Evolutionary conservation across 2,797 vertebrate species (phyloP), one percentile per base, ranked within the genome.

Genomic region (Halcyon smyrnensis): DNA sequence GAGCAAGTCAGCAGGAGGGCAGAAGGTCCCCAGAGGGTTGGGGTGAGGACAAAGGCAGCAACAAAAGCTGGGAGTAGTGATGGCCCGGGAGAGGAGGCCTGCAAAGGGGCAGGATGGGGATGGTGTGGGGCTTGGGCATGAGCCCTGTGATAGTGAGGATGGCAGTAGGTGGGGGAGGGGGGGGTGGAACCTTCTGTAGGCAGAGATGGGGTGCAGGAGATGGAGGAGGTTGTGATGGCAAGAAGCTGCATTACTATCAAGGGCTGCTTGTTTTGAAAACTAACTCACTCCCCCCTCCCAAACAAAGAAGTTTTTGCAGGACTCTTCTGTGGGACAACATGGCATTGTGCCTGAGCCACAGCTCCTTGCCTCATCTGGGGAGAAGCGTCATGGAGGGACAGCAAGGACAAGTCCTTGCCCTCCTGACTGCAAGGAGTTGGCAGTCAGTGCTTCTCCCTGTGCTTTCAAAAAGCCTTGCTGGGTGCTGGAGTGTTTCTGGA

Each of bases 131-230:
- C 19, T 94, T 7, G 0, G 45, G 50, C 14, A 41, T 1, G 13
- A 87, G 45, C n/a, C 11, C 1, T 8, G 41, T 62, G 20, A 23
- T 32, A 50, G 32, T 0, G 6, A 82, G 57, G 75, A 15, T n/a
- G 50, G 30, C 16, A 37, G 21, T 2, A 15, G 11, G 15, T 5
- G 8, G 0, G 9, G 0, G 15, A 0, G 12, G 1, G 6, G 7
- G 34, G 34, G 34, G 34, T 36, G 5, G 41, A 59, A 41, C 6
- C 14, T 34, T 15, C 8, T 18, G 7, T 32, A 24, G 65, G 21
- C 8, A 24, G 50, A 45, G 23, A 17, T 27, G 60, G 24, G 16
- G 5, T 21, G 15, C 21, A 37, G 13, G 48, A 64, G 11, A n/a
- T 60, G 77, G 57, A 84, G 7, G 15, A 63, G n/a, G 23, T 32